These are phyloP conservation scores for Ladona fulva DNA, from an alignment of 1,140 invertebrate species.

Conservation along the genomic window DNA sequence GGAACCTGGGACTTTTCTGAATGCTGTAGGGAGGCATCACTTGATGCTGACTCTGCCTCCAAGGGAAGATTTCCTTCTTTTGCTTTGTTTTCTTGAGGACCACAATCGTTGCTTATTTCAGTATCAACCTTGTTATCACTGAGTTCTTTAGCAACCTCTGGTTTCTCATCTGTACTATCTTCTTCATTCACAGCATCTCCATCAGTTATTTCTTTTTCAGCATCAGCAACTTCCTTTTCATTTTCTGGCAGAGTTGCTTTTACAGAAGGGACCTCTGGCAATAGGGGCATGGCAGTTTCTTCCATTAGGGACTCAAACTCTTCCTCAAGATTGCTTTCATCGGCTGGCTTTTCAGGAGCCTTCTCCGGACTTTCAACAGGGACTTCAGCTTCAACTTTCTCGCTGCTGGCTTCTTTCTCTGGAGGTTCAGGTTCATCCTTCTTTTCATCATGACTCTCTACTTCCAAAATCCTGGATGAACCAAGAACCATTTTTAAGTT, in stretches of 20 bases:
- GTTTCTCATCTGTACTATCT: conserved; percentile 46
- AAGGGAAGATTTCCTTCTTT: too few relatives aligned
- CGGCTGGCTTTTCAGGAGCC: conserved; percentile 9
- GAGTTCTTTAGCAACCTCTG: too few relatives aligned
- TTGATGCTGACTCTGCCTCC: too few relatives aligned
- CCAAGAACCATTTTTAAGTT: conserved; percentile 17
- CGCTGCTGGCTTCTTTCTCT: conserved; percentile 12
- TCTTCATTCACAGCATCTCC: conserved; percentile 31
- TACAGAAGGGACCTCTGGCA: conserved; percentile 31
- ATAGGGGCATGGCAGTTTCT: conserved; percentile 42
- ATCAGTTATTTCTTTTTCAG: conserved; percentile 42
- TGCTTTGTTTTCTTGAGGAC: too few relatives aligned
- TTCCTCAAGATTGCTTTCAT: conserved; percentile 32
- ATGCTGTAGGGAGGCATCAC: too few relatives aligned
- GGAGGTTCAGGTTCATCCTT: conserved; percentile 22
- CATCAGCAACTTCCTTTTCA: background rate
- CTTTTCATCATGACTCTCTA: conserved; percentile 22
- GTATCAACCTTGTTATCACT: too few relatives aligned
- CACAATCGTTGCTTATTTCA: too few relatives aligned
- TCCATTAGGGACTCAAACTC: conserved; percentile 45
- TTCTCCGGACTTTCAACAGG: background rate
- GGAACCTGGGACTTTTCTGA: too few relatives aligned
- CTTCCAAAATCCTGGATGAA: background rate
- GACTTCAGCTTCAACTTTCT: background rate
- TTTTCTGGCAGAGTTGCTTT: background rate